These are phyloP conservation scores for Loxodonta africana DNA, from an alignment of 2,113 vertebrate genomes.

Conservation along the genomic window DNA sequence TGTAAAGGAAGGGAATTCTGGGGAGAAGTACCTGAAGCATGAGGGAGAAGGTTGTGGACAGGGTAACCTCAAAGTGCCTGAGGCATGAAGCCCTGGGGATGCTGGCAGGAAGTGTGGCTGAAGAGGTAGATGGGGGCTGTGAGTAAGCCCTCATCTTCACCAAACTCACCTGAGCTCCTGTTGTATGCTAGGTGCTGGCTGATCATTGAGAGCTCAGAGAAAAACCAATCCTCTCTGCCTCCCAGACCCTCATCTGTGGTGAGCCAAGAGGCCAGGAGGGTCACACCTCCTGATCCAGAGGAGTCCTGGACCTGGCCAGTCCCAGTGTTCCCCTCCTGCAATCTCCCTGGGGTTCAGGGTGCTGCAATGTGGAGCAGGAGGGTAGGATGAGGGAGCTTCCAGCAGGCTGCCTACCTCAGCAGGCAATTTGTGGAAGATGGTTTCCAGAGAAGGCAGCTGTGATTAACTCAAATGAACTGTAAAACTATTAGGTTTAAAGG, in stretches of 20 bases:
- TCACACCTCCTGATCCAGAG: neutral
- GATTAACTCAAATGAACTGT: conserved; percentile 87
- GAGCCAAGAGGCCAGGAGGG: neutral
- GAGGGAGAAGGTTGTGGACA: neutral
- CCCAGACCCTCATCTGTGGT: no score
- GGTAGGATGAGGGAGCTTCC: conserved; percentile 81
- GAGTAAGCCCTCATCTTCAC: neutral
- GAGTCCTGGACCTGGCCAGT: neutral
- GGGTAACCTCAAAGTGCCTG: neutral
- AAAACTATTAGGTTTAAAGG: conserved; percentile 85
- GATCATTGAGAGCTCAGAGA: neutral
- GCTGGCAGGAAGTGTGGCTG: neutral
- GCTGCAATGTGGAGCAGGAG: conserved; percentile 36
- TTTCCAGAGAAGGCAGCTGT: conserved; percentile 80
- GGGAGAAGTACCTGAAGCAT: neutral
- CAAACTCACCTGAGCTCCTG: fast-evolving
- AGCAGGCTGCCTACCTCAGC: conserved; percentile 75
- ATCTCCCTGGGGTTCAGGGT: neutral
- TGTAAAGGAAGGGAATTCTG: neutral
- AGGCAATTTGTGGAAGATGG: conserved; percentile 78
- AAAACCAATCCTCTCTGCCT: neutral
- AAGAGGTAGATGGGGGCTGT: neutral
- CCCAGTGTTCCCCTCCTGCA: neutral
- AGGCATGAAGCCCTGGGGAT: neutral
- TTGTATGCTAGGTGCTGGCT: no score